Evolutionary conservation across 2,113 vertebrate genomes (phyloP).

Genomic region (Ondatra zibethicus): DNA sequence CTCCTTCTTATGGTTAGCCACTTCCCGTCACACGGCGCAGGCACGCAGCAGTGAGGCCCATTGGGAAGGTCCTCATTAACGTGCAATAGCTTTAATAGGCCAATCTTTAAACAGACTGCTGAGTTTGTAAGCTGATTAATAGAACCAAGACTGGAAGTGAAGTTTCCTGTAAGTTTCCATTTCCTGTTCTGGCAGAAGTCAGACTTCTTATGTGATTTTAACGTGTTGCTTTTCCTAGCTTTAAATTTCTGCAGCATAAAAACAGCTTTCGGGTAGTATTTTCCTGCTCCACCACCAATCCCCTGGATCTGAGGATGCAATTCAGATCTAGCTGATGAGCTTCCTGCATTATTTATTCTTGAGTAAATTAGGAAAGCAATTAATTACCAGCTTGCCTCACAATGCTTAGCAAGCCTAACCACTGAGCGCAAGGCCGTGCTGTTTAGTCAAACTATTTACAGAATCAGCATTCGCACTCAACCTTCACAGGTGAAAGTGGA

Average conservation of each 20-base stretch:
- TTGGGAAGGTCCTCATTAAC: constrained; percentile 45
- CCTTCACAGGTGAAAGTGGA: not conserved
- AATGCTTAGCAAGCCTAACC: constrained; percentile 59
- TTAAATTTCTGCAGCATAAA: constrained; percentile 61
- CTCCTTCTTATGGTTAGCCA: constrained; percentile 58
- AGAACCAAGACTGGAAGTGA: constrained; percentile 31
- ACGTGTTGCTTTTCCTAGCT: not conserved
- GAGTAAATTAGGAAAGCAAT: constrained; percentile 61
- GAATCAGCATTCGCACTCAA: not conserved
- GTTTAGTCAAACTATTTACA: constrained; percentile 62
- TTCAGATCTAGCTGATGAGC: constrained; percentile 54
- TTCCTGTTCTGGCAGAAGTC: constrained; percentile 54
- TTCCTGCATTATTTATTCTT: constrained; percentile 72
- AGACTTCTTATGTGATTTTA: constrained; percentile 63
- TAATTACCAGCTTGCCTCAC: constrained; percentile 5
- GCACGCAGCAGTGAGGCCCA: not conserved
- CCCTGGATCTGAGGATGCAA: constrained; percentile 29
- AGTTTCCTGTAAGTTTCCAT: constrained; percentile 64
- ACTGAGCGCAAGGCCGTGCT: not conserved
- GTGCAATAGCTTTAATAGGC: constrained; percentile 36
- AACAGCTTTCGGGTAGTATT: constrained; percentile 1
- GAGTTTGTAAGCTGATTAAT: constrained; percentile 59
- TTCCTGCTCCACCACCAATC: constrained; percentile 34
- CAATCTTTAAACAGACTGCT: constrained; percentile 50
- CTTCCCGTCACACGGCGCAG: constrained; percentile 48